Evolutionary conservation across 2,888 invertebrate species (phyloP).

Genomic region (Nemurella pictetii): DNA sequence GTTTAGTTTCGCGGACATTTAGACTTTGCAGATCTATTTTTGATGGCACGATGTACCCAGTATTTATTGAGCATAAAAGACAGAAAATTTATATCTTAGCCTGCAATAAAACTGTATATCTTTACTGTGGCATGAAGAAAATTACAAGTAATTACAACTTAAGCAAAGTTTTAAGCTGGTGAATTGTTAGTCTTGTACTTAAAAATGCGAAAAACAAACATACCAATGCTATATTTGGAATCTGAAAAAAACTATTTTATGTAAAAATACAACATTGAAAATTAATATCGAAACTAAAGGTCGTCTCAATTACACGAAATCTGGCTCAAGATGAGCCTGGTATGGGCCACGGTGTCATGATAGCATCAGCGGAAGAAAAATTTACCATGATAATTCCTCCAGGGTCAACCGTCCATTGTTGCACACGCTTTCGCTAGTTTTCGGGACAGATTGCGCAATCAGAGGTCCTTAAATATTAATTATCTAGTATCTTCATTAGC

Average conservation of each 20-base stretch:
- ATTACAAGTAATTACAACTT: background rate
- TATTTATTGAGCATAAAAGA: background rate
- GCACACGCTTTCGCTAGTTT: background rate
- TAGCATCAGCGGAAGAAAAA: background rate
- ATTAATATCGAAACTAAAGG: background rate
- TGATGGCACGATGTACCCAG: too few species aligned
- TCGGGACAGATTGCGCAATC: background rate
- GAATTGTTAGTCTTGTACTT: background rate
- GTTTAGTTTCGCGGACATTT: too few species aligned
- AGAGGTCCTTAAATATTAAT: background rate
- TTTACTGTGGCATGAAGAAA: background rate
- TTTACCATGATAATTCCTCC: background rate
- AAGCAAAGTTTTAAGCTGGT: background rate
- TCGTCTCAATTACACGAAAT: background rate
- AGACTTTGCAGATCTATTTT: too few species aligned
- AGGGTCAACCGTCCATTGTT: background rate
- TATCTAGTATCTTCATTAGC: background rate
- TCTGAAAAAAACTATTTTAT: background rate
- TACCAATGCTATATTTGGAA: background rate
- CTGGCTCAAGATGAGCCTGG: background rate
- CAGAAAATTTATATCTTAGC: background rate
- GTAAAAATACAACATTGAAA: background rate
- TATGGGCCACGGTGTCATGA: background rate
- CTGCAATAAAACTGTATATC: background rate
- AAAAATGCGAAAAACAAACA: too few species aligned